Percentiles rank a stretch among this genome's conserved stretches.
Conservation (phyloP, 2,113 vertebrate species). For the Etheostoma spectabile region DNA sequence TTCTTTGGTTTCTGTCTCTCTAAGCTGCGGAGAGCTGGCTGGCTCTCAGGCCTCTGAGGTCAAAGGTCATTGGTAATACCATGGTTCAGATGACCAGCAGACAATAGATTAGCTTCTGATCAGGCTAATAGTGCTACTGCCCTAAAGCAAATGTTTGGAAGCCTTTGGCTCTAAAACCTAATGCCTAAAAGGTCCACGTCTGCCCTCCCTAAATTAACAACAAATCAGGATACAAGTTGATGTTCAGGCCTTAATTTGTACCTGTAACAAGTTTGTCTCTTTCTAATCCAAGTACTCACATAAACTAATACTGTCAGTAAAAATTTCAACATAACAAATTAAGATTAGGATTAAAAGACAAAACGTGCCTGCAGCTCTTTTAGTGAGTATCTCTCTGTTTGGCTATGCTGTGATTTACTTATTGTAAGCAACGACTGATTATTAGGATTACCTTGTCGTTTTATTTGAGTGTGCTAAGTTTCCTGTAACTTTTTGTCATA, state of each 20-base stretch:
- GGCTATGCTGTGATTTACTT: not conserved
- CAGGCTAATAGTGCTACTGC: conserved; percentile 31
- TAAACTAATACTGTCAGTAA: too few species aligned
- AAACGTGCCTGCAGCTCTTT: not conserved
- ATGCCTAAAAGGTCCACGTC: conserved; percentile 24
- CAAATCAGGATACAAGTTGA: conserved; percentile 20
- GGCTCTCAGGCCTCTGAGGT: conserved; percentile 41
- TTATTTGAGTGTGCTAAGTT: not conserved
- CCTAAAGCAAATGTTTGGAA: conserved; percentile 39
- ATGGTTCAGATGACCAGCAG: conserved; percentile 37
- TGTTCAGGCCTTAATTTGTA: not conserved
- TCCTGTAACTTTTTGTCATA: not conserved
- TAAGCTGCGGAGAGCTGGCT: conserved; percentile 36
- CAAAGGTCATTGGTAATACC: conserved; percentile 53
- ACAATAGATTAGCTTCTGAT: conserved; percentile 35
- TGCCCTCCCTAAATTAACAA: not conserved
- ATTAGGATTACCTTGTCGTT: not conserved
- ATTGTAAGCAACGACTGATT: not conserved
- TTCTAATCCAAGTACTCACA: not conserved
- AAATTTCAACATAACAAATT: not conserved
- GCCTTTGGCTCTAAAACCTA: conserved; percentile 45
- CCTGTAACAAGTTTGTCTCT: not conserved
- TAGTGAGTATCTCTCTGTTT: too few species aligned
- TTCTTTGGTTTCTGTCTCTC: conserved; percentile 16
- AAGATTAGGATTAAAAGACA: too few species aligned